Conservation (phyloP, 2,888 invertebrate species). For the Epirrhoe tristata region DNA sequence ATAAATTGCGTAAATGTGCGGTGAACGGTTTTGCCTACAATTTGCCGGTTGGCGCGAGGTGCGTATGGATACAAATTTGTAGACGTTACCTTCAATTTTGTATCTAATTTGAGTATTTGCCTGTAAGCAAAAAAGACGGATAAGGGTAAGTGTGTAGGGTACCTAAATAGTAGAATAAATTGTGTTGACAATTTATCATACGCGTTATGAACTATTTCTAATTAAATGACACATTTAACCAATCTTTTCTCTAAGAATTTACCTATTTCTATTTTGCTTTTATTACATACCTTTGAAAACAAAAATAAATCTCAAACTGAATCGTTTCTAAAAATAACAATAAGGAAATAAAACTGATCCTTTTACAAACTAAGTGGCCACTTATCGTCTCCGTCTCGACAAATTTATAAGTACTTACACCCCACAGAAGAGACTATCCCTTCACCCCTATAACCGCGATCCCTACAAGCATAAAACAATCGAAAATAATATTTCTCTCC, state of each 20-base stretch:
- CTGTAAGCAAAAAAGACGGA: conserved; percentile 31
- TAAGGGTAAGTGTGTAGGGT: conserved; percentile 6
- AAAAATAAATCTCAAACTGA: too few species aligned
- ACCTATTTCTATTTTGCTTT: too few species aligned
- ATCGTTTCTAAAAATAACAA: too few species aligned
- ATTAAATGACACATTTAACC: too few species aligned
- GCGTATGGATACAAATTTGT: conserved; percentile 52
- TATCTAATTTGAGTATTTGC: conserved; percentile 50
- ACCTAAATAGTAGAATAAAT: conserved; percentile 9
- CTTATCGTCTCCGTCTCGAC: neutral
- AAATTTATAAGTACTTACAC: conserved; percentile 4
- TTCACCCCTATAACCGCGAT: conserved; percentile 12
- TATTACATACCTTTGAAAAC: too few species aligned
- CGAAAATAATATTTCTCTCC: conserved; percentile 47
- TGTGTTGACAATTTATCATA: neutral
- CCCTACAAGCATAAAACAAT: conserved; percentile 40
- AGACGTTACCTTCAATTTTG: conserved; percentile 52
- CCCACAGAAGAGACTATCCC: neutral
- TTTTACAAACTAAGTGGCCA: neutral
- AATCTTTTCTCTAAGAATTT: too few species aligned
- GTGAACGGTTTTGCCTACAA: conserved; percentile 48
- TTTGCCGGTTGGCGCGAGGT: conserved; percentile 50
- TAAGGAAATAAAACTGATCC: neutral
- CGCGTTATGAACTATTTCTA: too few species aligned
- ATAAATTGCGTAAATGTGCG: conserved; percentile 60